Evolutionary conservation across 2,113 vertebrate genomes (phyloP).

Genomic region (Paedocypris sp.): DNA sequence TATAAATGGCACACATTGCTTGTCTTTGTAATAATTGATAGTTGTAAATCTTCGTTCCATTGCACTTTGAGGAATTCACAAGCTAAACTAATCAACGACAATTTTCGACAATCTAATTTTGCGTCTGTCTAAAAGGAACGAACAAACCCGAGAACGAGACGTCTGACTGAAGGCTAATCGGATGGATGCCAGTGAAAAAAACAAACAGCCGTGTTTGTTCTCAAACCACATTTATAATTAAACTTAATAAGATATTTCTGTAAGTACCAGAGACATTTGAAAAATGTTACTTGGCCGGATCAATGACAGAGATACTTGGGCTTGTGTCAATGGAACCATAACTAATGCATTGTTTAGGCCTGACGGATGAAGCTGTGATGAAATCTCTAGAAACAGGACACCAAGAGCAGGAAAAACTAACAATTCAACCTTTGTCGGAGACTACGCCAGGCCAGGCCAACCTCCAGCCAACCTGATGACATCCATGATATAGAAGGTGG

Average conservation of each 20-base stretch:
- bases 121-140: too few species aligned
- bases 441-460: neutral
- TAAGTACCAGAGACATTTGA: neutral
- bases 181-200: neutral
- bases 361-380: neutral
- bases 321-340: neutral
- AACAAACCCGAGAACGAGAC: too few species aligned
- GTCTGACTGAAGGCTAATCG: neutral
- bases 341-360: neutral
- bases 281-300: neutral
- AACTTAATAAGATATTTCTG: neutral
- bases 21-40: too few species aligned
- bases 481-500: neutral
- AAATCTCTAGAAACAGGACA: neutral
- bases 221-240: neutral
- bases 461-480: neutral
- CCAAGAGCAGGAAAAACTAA: neutral
- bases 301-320: neutral
- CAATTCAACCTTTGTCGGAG: constrained; percentile 12
- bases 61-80: too few species aligned
- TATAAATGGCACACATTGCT: too few species aligned
- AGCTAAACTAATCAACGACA: too few species aligned
- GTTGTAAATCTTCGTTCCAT: too few species aligned
- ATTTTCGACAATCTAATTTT: too few species aligned
- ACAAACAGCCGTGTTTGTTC: neutral